Evolutionary conservation across 1,140 invertebrate species (phyloP).

Genomic region (Lamellibrachia luymesi): DNA sequence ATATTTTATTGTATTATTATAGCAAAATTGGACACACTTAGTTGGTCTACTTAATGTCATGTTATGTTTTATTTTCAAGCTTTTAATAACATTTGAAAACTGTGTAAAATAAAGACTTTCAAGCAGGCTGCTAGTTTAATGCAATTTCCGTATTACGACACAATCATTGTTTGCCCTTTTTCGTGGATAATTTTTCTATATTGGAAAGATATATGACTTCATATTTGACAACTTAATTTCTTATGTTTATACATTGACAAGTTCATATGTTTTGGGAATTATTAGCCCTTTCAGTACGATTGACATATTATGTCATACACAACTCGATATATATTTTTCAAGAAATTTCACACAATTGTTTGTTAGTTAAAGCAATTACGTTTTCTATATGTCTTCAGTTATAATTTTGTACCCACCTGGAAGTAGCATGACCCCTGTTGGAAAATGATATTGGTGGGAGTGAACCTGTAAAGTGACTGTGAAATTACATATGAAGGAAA

Average conservation of each 20-base stretch:
- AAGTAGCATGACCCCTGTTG: neutral
- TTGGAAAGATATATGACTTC: too few relatives aligned
- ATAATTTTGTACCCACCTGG: neutral
- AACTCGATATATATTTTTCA: neutral
- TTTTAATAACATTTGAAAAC: neutral
- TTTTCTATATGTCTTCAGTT: neutral
- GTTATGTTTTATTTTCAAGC: neutral
- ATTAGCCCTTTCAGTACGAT: too few relatives aligned
- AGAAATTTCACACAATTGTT: neutral
- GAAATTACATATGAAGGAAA: neutral
- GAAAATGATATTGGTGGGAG: neutral
- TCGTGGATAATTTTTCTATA: too few relatives aligned
- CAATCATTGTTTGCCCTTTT: neutral
- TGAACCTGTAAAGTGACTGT: neutral
- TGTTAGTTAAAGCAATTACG: neutral
- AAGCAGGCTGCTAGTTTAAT: neutral
- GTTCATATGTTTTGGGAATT: too few relatives aligned
- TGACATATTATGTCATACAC: too few relatives aligned
- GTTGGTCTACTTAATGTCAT: neutral
- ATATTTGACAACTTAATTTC: too few relatives aligned
- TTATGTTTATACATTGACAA: too few relatives aligned
- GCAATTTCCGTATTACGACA: neutral
- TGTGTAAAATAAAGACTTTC: neutral
- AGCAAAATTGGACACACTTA: neutral
- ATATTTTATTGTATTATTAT: neutral